phyloP scores from a whole-genome alignment of 2,113 vertebrate genomes.

The Dolichallabes microphthalmus region DNA sequence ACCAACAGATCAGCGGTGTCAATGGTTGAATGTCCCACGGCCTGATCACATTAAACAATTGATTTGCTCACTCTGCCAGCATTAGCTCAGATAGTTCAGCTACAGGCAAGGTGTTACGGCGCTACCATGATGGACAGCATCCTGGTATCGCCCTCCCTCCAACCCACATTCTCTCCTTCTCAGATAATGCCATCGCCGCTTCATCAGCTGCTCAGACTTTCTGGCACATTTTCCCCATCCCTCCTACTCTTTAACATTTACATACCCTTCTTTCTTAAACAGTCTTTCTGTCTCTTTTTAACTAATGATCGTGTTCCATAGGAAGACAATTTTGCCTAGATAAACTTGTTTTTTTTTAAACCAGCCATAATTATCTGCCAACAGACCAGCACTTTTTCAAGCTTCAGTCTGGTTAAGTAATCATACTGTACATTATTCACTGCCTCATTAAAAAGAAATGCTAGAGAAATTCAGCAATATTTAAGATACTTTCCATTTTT shows the following conservation, averaged over 20 bases:
- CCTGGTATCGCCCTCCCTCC: not conserved
- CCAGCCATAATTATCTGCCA: not conserved
- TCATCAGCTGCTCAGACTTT: not conserved
- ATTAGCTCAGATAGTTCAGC: not conserved
- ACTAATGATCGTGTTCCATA: not conserved
- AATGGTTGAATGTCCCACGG: not conserved
- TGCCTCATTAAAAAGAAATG: not conserved
- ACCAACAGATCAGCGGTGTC: not conserved
- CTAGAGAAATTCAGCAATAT: not conserved
- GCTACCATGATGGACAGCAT: conserved; percentile 1
- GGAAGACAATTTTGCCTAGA: not conserved
- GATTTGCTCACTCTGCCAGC: not conserved
- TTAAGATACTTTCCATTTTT: not conserved
- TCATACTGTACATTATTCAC: not conserved
- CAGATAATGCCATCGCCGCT: not conserved
- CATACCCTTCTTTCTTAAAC: not conserved
- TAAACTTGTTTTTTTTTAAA: not conserved
- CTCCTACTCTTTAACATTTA: not conserved
- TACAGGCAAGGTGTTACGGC: not conserved
- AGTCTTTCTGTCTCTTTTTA: not conserved
- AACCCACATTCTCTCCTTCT: not conserved
- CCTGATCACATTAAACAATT: conserved; percentile 1
- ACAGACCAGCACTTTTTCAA: not conserved
- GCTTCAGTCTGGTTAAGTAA: not conserved
- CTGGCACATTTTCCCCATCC: not conserved